A percentile compares a stretch with the other conserved stretches of the same genome.
Conservation (phyloP, 1,140 invertebrate species). For the Pogonomyrmex barbatus region DNA sequence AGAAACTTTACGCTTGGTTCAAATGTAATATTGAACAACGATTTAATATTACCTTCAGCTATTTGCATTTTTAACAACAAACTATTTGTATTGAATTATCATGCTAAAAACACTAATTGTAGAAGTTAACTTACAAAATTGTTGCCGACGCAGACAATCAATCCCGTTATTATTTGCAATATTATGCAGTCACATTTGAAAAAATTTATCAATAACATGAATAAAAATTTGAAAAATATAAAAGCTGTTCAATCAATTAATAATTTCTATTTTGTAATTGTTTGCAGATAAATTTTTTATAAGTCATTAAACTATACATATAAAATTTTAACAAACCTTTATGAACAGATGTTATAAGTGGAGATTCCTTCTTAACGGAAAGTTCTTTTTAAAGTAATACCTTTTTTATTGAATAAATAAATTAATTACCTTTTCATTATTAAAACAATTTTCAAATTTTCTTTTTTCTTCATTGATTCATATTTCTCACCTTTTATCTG, state of each 20-base stretch:
- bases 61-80: neutral
- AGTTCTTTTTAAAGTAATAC: neutral
- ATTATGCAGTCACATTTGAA: neutral
- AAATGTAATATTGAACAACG: neutral
- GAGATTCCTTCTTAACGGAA: neutral
- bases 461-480: neutral
- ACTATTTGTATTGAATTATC: constrained; percentile 1
- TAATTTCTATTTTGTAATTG: neutral
- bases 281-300: neutral
- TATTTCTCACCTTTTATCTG: neutral
- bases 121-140: neutral
- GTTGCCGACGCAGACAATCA: neutral
- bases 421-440: neutral
- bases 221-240: neutral
- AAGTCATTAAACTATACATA: neutral
- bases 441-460: neutral
- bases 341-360: neutral
- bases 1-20: neutral
- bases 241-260: neutral
- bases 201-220: neutral
- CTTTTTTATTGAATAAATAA: neutral
- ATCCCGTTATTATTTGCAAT: neutral
- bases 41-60: neutral
- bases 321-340: constrained; percentile 7
- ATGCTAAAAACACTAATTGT: neutral